Conservation (phyloP, 2,888 invertebrate genomes). For the Timema cristinae region DNA sequence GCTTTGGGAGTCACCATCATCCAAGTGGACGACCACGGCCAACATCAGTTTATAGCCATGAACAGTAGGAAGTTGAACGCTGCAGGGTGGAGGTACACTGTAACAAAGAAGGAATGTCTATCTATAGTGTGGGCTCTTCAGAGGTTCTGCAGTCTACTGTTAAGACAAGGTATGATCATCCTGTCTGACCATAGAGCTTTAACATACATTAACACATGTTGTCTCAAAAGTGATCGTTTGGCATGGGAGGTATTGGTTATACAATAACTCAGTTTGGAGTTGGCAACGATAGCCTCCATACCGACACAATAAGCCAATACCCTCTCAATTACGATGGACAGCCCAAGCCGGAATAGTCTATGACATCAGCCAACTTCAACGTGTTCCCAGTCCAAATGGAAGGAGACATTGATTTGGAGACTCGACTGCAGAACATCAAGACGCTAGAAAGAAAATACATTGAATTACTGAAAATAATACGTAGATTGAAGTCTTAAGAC, state of each 20-base stretch:
- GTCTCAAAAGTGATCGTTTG: background rate
- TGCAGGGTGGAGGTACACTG: background rate
- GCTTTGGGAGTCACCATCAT: conserved; percentile 29
- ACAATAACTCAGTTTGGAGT: conserved; percentile 1
- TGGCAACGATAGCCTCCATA: background rate
- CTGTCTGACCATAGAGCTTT: background rate
- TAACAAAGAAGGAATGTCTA: background rate
- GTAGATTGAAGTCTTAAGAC: too few species aligned
- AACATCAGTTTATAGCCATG: background rate
- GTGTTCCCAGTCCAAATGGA: too few species aligned
- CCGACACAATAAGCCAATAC: background rate
- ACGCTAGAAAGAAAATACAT: too few species aligned
- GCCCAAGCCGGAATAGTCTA: background rate
- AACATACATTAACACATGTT: background rate
- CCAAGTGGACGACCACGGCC: conserved; percentile 9
- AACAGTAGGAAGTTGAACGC: background rate
- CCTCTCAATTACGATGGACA: background rate
- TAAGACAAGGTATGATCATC: background rate
- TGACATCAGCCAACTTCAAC: too few species aligned
- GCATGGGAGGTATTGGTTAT: background rate
- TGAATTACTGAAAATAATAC: too few species aligned
- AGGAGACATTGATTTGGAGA: too few species aligned
- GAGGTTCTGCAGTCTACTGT: background rate
- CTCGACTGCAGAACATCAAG: too few species aligned
- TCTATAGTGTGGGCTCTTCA: background rate